Conservation (phyloP, 2,797 vertebrate species). For the Peromyscus nudipes region DNA sequence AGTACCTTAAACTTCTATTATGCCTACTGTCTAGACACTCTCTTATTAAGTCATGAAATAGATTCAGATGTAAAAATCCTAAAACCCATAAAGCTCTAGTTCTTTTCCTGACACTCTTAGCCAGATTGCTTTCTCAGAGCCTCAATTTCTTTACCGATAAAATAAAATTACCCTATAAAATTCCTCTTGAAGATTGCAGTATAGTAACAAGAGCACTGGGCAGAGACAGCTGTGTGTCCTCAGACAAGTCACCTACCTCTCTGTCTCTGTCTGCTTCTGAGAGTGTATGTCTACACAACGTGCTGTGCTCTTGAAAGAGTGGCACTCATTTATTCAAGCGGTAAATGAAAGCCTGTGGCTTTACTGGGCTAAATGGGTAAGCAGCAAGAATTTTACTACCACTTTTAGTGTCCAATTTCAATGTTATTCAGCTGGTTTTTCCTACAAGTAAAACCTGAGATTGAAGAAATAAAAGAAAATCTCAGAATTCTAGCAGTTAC, state of each 20-base stretch:
- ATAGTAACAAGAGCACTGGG: not conserved
- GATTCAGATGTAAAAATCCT: conserved; percentile 66
- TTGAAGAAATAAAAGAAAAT: conserved; percentile 60
- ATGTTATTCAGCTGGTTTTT: not conserved
- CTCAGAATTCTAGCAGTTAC: not conserved
- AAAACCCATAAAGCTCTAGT: conserved; percentile 56
- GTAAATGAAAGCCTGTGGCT: not conserved
- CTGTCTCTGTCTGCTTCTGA: not conserved
- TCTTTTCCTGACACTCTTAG: conserved; percentile 46
- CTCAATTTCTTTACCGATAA: conserved; percentile 58
- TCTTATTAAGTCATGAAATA: conserved; percentile 66
- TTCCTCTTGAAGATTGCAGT: not conserved
- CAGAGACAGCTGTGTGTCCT: not conserved
- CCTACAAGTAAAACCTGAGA: not conserved
- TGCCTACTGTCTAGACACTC: conserved; percentile 12
- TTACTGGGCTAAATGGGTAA: not conserved
- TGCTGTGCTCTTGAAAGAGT: not conserved
- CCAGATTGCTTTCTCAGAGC: conserved; percentile 29
- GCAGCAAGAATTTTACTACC: not conserved
- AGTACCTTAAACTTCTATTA: conserved; percentile 57
- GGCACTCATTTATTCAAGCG: not conserved
- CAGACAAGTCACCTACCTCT: not conserved
- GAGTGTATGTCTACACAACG: not conserved
- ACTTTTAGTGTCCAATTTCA: conserved; percentile 16
- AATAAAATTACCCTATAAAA: conserved; percentile 43